Evolutionary conservation across 2,888 invertebrate genomes (phyloP).

Genomic region (Matsumyia berberina): DNA sequence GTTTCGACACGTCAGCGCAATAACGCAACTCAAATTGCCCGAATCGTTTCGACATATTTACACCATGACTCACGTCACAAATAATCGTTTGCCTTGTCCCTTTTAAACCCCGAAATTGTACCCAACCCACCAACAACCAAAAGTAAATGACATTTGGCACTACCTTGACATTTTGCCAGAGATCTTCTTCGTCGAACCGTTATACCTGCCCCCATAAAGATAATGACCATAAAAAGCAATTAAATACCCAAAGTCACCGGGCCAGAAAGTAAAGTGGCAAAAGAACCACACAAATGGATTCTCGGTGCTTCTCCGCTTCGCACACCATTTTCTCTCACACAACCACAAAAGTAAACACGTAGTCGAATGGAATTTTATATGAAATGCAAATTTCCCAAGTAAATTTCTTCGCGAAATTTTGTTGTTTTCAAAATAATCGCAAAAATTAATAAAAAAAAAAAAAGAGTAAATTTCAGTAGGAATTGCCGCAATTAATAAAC

Average conservation of each 20-base stretch:
- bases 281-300: slow-evolving; percentile 39
- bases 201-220: slow-evolving; percentile 54
- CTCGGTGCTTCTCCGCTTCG: slow-evolving; percentile 27
- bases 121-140: not conserved
- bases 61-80: slow-evolving; percentile 7
- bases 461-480: slow-evolving; percentile 33
- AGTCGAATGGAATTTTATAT: slow-evolving; percentile 17
- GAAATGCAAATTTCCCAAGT: slow-evolving; percentile 8
- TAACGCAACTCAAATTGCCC: not conserved
- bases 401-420: not conserved
- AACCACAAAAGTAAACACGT: not conserved
- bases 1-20: not conserved
- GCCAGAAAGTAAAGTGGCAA: slow-evolving; percentile 31
- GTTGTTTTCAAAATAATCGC: not conserved
- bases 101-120: not conserved
- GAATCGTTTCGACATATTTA: not conserved
- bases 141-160: slow-evolving; percentile 41
- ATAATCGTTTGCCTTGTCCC: not conserved
- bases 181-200: slow-evolving; percentile 38
- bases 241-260: slow-evolving; percentile 27
- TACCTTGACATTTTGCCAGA: slow-evolving; percentile 66
- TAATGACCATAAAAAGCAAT: slow-evolving; percentile 33
- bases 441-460: slow-evolving; percentile 7
- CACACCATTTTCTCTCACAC: slow-evolving; percentile 13
- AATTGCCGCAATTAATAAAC: slow-evolving; percentile 11